Conservation (phyloP, 2,113 vertebrate genomes). For the Gymnocephalus cernua region DNA sequence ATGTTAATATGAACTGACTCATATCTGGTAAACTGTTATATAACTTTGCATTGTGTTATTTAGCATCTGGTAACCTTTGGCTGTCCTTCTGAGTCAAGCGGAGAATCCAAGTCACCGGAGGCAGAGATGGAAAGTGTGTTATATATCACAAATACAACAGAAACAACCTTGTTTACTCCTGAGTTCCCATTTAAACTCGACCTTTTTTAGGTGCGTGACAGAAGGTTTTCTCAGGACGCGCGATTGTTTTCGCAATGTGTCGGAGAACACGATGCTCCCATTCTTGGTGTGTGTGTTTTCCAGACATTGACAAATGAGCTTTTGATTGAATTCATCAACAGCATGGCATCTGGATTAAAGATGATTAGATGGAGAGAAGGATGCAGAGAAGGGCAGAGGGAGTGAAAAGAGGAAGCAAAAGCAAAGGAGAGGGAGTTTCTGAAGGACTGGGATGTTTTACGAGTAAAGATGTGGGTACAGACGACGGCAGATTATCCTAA, state of each 20-base stretch:
- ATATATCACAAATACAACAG: constrained; percentile 61
- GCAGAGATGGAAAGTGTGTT: constrained; percentile 67
- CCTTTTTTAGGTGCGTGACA: constrained; percentile 37
- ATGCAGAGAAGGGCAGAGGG: background rate
- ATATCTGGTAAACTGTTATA: constrained; percentile 56
- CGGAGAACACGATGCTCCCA: constrained; percentile 41
- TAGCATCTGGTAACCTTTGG: constrained; percentile 79
- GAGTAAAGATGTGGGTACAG: constrained; percentile 3
- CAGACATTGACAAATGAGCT: constrained; percentile 60
- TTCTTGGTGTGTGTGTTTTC: constrained; percentile 27
- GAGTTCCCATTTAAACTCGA: constrained; percentile 21
- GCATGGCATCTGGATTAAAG: constrained; percentile 67
- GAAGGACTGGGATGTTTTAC: background rate
- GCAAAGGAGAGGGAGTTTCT: background rate
- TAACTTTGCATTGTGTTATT: constrained; percentile 65
- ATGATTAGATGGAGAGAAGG: constrained; percentile 39
- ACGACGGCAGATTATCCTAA: background rate
- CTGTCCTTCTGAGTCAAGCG: constrained; percentile 53
- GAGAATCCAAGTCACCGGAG: constrained; percentile 68
- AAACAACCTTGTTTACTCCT: constrained; percentile 64
- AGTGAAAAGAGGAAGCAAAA: background rate
- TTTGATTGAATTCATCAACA: constrained; percentile 72
- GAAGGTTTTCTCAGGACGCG: constrained; percentile 57
- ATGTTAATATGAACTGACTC: constrained; percentile 41
- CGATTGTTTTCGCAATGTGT: constrained; percentile 46